Base-by-base conservation (phyloP, 1,140 invertebrate genomes). In the Aphaenogaster ashmeadi region DNA sequence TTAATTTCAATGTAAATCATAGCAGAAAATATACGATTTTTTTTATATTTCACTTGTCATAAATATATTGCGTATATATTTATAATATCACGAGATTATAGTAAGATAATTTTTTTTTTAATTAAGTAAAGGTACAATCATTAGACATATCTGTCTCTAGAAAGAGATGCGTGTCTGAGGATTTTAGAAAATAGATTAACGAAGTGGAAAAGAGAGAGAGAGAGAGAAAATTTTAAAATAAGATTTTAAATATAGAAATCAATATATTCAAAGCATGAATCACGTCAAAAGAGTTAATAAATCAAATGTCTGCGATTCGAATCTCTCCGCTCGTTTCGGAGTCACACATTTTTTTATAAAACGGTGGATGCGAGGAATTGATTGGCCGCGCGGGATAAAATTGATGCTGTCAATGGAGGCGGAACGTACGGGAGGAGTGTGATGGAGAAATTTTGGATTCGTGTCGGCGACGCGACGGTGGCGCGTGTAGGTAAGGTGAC, bases 401-500 rank as follows among this genome's bases (percentile, higher is more conserved):
- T 90, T 87, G 86, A 84, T 58, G 88, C 69, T 75, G 77, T 71
- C 89, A 84, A 84, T 75, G 80, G 18, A 41, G 36, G n/a, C 15
- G 67, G 54, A 18, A 54, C 27, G 15, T 56, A 44, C 8, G 79
- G 18, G 13, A 5, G 27, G 8, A 6, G 13, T 3, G 64, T 0
- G 21, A 50, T 11, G 71, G 54, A 84, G 41, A 47, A 62, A 79
- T 77, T 83, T 80, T 67, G 71, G 85, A 84, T 60, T 89, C 78
- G 50, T 47, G 74, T n/a, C 56, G 41, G 33, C 77, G 56, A 36
- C 44, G 77, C 56, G 41, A 13, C 27, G 52, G 60, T 41, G 60
- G 66, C 66, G 80, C 54, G 69, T 21, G n/a, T 33, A 87, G 7
- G 36, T 81, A 41, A 69, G 47, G 44, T 54, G 77, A 67, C 77